Base-by-base conservation (phyloP, 1,140 invertebrate species). In the Cecropterus lyciades region DNA sequence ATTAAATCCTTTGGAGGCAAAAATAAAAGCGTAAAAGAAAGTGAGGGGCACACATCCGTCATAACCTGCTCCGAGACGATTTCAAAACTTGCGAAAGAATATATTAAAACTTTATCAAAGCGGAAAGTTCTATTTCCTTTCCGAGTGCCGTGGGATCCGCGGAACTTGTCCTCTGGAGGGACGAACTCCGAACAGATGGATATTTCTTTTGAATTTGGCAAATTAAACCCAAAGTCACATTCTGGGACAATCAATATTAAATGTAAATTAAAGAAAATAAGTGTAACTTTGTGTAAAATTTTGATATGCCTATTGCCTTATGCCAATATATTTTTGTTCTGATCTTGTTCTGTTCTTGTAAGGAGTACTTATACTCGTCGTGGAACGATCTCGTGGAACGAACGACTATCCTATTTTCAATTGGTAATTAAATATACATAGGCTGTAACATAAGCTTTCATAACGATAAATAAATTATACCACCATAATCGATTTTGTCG, bases 101-200 rank as follows among this genome's bases (percentile, higher is more conserved):
- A 87, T 85, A 87, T 90, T 90, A 89, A 90, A 90, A 90, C 83
- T 90, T 90, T 87, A 82, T 87, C 85, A 87, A 89, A 90, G 87
- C 82, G 75, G 60, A 77, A 84, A 90, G 77, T 87, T 85, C 80
- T 69, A 80, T 88, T 87, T 83, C 84, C 84, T 84, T 75, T 75
- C 67, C 46, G 13, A 51, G 73, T 75, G 73, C 71, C 77, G 75
- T 72, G 75, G 75, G 73, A 82, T 76, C 73, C 67, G 62, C 37
- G 53, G 59, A 75, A 69, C 56, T 70, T 66, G 56, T 74, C 64
- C 74, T 74, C 70, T 33, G 63, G 77, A 69, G 59, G 45, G 59
- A 45, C 49, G 49, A 70, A 72, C 72, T 75, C 69, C 30, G 68
- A 55, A 74, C 68, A 70, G 69, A 75, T 52, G 77, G 67, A 65